Evolutionary conservation across 2,888 invertebrate genomes (phyloP).

Genomic region (Chironomus riparius): DNA sequence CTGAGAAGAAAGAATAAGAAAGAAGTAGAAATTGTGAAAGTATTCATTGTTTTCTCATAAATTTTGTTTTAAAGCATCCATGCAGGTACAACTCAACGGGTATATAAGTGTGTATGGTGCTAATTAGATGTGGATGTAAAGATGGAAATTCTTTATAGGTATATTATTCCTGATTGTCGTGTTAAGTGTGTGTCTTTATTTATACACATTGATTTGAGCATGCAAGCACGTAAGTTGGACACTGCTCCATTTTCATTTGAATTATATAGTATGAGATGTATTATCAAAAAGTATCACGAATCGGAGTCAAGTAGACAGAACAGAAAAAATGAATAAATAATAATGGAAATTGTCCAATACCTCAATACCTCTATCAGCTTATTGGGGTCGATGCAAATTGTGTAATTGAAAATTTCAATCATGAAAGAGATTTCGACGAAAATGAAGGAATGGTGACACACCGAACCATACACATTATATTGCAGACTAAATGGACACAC

Average conservation of each 20-base stretch:
- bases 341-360: background rate
- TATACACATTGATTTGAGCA: no score
- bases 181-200: no score
- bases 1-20: background rate
- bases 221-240: background rate
- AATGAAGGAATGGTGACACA: background rate
- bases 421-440: background rate
- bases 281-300: no score
- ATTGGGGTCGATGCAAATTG: background rate
- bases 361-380: background rate
- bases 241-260: background rate
- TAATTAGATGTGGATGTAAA: background rate
- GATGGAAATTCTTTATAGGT: background rate
- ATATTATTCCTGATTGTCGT: background rate
- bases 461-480: background rate
- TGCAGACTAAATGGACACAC: background rate
- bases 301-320: background rate
- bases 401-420: background rate
- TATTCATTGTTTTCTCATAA: background rate
- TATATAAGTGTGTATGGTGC: background rate
- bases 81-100: background rate
- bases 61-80: background rate
- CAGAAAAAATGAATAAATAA: background rate
- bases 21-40: background rate
- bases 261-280: background rate